Conservation (phyloP, 2,888 invertebrate genomes). For the Stomorhina lunata region DNA sequence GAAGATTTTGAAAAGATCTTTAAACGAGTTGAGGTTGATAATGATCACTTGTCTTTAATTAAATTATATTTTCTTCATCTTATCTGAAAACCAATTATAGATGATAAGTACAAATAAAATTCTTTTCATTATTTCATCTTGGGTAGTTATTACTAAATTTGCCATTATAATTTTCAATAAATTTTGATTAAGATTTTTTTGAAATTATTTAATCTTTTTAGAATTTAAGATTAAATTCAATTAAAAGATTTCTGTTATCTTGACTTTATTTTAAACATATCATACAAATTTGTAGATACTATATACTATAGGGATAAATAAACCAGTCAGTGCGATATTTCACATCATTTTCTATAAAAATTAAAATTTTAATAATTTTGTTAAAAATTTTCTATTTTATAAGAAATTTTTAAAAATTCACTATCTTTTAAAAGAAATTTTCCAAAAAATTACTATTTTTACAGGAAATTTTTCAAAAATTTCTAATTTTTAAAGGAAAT, state of each 20-base stretch:
- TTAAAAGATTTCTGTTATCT: too few relatives aligned
- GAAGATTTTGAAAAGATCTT: conserved; percentile 1
- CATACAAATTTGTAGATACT: background rate
- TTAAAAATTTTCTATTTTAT: too few relatives aligned
- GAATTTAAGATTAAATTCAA: too few relatives aligned
- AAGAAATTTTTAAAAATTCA: too few relatives aligned
- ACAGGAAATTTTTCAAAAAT: too few relatives aligned
- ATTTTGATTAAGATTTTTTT: background rate
- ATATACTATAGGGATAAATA: background rate
- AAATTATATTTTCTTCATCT: background rate
- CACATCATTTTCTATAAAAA: background rate
- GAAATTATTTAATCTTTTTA: conserved; percentile 14
- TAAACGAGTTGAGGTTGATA: background rate
- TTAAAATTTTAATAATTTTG: background rate
- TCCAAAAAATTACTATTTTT: too few relatives aligned
- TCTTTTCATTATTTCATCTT: background rate
- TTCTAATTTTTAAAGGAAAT: too few relatives aligned
- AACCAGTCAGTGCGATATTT: too few relatives aligned
- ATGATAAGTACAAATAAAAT: background rate
- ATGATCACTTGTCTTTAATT: conserved; percentile 5
- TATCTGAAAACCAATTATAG: background rate
- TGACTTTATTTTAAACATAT: too few relatives aligned
- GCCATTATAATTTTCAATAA: background rate
- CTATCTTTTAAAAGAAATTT: too few relatives aligned
- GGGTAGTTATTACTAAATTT: conserved; percentile 24